Evolutionary conservation across 2,888 invertebrate species (phyloP), one percentile per base, ranked within the genome.

Genomic region (Sacculina carcini): DNA sequence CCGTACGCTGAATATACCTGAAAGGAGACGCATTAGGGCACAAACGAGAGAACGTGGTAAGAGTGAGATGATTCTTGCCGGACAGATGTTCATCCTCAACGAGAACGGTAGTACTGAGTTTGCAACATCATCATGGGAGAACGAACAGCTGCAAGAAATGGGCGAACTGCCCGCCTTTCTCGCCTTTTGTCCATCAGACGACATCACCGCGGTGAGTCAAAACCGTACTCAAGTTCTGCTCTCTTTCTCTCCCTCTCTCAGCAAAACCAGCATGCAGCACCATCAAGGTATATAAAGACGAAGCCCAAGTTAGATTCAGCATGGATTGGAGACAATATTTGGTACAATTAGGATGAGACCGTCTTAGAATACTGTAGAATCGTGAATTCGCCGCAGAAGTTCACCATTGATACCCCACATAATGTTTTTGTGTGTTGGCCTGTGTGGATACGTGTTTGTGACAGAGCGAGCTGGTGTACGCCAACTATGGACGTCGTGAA

Each of bases 401-500:
- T n/a, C n/a, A n/a, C n/a, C n/a, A n/a, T n/a, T n/a, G n/a, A n/a
- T n/a, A n/a, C n/a, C n/a, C n/a, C n/a, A n/a, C n/a, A 12, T 34
- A n/a, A n/a, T 12, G n/a, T n/a, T 12, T 34, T 34, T n/a, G 12
- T 34, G 12, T n/a, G 12, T 34, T n/a, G n/a, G n/a, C n/a, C n/a
- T n/a, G n/a, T n/a, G n/a, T n/a, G 14, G 12, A 14, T 2, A 5
- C 28, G 31, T 12, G 6, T 21, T 10, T 23, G 31, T n/a, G n/a
- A 16, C 47, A 54, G 53, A 40, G 39, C 1, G 53, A 54, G 34
- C 52, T 60, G 5, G 61, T 69, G 12, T 69, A 65, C 57, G 66
- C 64, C 1, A 67, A 67, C 58, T 68, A 67, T 53, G 69, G 65
- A 0, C 57, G 62, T 31, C 60, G 60, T 5, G 62, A 64, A 49